phyloP scores from a whole-genome alignment of 2,797 vertebrate species.

The Scyliorhinus canicula region DNA sequence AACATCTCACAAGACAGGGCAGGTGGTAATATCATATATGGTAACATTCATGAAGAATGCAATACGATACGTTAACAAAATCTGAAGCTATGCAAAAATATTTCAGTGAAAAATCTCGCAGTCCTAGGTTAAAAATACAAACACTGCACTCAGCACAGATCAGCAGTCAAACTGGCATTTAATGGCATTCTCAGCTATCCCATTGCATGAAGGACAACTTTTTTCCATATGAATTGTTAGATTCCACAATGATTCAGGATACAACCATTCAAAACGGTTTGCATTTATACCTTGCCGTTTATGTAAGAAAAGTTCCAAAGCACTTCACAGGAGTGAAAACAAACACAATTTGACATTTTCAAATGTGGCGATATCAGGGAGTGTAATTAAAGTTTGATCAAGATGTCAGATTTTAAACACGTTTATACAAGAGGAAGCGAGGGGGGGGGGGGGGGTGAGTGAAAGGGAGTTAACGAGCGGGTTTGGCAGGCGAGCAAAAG shows the following conservation, averaged over 20 bases:
- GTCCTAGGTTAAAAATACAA: neutral
- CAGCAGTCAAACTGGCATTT: neutral
- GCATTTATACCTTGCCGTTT: neutral
- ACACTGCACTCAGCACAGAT: neutral
- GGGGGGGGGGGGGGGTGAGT: neutral
- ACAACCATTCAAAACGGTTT: neutral
- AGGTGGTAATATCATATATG: neutral
- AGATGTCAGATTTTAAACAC: too few relatives aligned
- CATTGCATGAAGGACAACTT: neutral
- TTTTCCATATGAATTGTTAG: neutral
- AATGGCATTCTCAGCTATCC: neutral
- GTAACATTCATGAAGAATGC: neutral
- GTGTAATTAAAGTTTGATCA: neutral
- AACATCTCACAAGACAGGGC: neutral
- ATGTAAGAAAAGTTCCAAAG: neutral
- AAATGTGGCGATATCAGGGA: neutral
- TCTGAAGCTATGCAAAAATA: neutral
- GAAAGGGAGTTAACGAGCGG: too few relatives aligned
- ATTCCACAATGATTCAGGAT: neutral
- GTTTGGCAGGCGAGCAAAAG: too few relatives aligned
- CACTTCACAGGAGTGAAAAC: neutral
- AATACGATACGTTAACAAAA: neutral
- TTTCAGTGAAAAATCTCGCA: neutral
- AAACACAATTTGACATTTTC: neutral
- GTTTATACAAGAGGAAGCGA: neutral